phyloP scores from a whole-genome alignment of 2,888 invertebrate species.

The Archips crataeganus region DNA sequence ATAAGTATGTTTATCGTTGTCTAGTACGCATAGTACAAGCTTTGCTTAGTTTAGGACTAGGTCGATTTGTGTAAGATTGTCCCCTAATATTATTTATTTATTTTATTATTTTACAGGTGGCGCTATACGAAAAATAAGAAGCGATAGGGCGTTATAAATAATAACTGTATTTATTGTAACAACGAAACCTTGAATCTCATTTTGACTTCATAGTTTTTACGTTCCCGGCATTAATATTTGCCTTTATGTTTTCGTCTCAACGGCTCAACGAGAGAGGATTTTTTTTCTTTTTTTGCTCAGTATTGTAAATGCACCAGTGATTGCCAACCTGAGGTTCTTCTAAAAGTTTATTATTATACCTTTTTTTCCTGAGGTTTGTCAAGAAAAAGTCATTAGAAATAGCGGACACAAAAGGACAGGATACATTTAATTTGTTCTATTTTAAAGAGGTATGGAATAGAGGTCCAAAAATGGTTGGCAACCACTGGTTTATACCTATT shows the following conservation, averaged over 20 bases:
- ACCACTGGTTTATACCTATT: background rate
- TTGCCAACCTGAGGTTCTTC: too few relatives aligned
- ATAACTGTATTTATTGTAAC: conserved; percentile 37
- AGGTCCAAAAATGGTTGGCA: background rate
- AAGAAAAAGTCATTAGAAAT: too few relatives aligned
- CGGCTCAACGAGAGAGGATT: background rate
- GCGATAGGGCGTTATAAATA: background rate
- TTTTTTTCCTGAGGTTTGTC: too few relatives aligned
- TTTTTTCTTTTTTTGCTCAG: background rate
- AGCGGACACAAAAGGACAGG: too few relatives aligned
- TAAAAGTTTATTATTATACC: too few relatives aligned
- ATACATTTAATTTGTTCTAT: too few relatives aligned
- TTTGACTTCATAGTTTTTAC: conserved; percentile 24
- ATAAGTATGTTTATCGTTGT: too few relatives aligned
- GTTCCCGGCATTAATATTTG: conserved; percentile 28
- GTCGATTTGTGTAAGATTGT: too few relatives aligned
- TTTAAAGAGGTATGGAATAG: too few relatives aligned
- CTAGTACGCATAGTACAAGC: too few relatives aligned
- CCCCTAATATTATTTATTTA: too few relatives aligned
- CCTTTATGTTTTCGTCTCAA: conserved; percentile 19
- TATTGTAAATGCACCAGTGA: background rate
- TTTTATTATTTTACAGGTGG: conserved; percentile 7
- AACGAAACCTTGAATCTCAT: conserved; percentile 38
- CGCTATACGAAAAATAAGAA: background rate
- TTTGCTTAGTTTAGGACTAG: too few relatives aligned